Base-by-base conservation (phyloP, 2,888 invertebrate genomes). In the Lasioglossum pauxillum region DNA sequence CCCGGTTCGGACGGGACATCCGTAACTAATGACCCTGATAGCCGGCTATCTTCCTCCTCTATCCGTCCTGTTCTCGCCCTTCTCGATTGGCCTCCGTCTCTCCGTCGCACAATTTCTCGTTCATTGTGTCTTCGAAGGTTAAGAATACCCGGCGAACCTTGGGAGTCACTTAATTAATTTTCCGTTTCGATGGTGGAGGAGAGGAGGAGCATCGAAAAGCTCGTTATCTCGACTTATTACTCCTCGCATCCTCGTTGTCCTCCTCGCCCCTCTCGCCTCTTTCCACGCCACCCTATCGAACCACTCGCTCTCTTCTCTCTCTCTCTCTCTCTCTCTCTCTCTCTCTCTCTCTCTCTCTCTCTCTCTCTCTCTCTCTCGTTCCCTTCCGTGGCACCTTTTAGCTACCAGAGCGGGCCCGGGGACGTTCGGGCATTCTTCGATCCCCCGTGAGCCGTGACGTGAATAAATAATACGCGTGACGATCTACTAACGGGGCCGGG, bases 1-100 rank as follows among this genome's bases (percentile, higher is more conserved):
- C 93, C 93, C 92, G 92, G 93, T 94, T 93, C 92, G 91, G 93
- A 93, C 91, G 92, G 93, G 94, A 94, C 94, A 94, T 94, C 94
- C 94, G 94, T 94, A 94, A 94, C 94, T 94, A 94, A 94, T 94
- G 94, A 94, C 93, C 94, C 94, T 93, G 94, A 94, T 94, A 94
- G 94, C 92, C 91, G 89, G 89, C 90, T 88, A 89, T 91, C 90
- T 89, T 91, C 92, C 92, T 75, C 78, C 80, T 76, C 79, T 73
- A 38, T 38, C 67, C 74, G 64, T 85, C 86, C 81, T 85, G 57
- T 81, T 82, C 84, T 79, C 44, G 27, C 78, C 64, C 79, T 10
- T 73, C 53, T 53, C 78, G 81, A 81, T 75, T 82, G 75, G 84
- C 46, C 67, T 41, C 74, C 41, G 80, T 78, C 80, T 72, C 88